These are phyloP conservation scores for Phenganax subtilis DNA, from an alignment of 92 coral and sea anemone genomes.

Conservation along the genomic window DNA sequence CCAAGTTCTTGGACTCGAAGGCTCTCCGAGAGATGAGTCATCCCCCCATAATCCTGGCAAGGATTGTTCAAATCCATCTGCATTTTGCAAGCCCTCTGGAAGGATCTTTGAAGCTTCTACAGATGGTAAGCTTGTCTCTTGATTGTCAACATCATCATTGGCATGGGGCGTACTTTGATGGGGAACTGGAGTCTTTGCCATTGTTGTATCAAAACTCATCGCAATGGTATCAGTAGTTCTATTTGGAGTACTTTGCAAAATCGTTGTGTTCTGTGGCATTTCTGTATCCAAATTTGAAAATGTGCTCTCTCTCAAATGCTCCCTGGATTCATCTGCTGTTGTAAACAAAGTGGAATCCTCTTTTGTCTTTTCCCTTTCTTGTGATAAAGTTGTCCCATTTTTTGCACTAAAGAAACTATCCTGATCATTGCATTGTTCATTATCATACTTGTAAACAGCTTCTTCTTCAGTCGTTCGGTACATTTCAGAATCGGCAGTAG, in stretches of 20 bases:
- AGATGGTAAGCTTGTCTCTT: not conserved
- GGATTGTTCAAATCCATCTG: not conserved
- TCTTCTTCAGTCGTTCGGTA: not conserved
- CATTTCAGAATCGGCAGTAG: conserved; percentile 8
- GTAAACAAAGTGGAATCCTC: conserved; percentile 24
- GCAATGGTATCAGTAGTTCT: not conserved
- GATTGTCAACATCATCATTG: conserved; percentile 39
- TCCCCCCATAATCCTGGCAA: conserved; percentile 10
- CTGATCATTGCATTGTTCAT: not conserved
- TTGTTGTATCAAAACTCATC: not conserved
- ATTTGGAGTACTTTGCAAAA: conserved; percentile 12
- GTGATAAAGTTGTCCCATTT: not conserved
- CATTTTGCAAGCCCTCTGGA: conserved; percentile 11
- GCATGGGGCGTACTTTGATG: conserved; percentile 62
- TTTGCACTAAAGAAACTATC: conserved; percentile 18
- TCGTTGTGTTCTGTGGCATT: not conserved
- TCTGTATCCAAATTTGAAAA: conserved; percentile 1
- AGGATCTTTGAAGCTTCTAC: not conserved
- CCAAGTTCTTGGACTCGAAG: conserved; percentile 19
- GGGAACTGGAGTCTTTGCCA: conserved; percentile 57
- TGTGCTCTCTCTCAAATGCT: not conserved
- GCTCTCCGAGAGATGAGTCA: conserved; percentile 26
- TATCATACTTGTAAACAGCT: not conserved
- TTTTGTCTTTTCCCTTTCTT: conserved; percentile 12
- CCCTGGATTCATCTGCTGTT: conserved; percentile 15